Evolutionary conservation across 1,140 invertebrate genomes (phyloP).

Genomic region (Manduca sexta): DNA sequence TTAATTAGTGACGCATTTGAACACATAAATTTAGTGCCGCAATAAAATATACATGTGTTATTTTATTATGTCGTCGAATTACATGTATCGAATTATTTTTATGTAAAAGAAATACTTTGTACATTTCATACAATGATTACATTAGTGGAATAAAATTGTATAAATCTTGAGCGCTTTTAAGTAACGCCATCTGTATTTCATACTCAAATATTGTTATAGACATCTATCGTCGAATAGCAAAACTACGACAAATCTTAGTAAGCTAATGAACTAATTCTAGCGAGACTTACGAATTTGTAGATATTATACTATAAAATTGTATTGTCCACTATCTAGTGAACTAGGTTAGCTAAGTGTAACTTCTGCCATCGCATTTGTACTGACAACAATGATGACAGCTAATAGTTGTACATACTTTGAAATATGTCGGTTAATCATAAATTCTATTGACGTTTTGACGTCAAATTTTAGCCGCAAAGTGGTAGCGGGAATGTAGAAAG

Average conservation of each 20-base stretch:
- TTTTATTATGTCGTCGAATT: no score
- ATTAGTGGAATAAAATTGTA: no score
- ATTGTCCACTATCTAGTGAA: neutral
- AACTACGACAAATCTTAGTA: neutral
- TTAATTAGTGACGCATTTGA: no score
- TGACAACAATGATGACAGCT: no score
- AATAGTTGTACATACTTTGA: neutral
- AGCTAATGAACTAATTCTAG: no score
- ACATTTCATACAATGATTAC: no score
- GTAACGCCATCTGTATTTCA: no score
- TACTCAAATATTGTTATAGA: neutral
- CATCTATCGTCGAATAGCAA: slow-evolving; percentile 33
- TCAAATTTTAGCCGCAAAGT: slow-evolving; percentile 14
- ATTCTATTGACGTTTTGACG: slow-evolving; percentile 30
- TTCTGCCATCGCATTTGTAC: neutral
- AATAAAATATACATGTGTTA: no score
- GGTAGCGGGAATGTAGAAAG: slow-evolving; percentile 62
- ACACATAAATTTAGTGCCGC: no score
- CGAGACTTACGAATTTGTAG: neutral
- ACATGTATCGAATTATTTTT: no score
- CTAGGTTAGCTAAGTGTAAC: neutral
- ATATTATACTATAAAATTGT: neutral
- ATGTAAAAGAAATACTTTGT: no score
- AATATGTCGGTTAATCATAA: slow-evolving; percentile 7
- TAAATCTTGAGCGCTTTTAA: no score